Evolutionary conservation across 1,140 invertebrate genomes (phyloP).

Genomic region (Leguminivora glycinivorella): DNA sequence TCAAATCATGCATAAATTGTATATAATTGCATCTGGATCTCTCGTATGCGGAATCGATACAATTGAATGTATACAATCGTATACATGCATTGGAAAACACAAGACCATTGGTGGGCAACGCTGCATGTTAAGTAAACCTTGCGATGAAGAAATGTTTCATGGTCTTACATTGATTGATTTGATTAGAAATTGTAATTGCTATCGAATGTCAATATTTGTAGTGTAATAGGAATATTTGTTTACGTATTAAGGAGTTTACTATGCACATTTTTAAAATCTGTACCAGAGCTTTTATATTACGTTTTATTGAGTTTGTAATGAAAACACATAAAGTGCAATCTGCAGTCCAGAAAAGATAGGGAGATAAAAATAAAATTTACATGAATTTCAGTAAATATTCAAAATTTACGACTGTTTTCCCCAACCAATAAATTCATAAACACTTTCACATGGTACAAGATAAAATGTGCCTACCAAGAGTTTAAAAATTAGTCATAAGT

Average conservation of each 20-base stretch:
- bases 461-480: too few relatives aligned
- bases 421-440: too few relatives aligned
- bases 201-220: constrained; percentile 15
- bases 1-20: constrained; percentile 25
- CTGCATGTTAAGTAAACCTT: not conserved
- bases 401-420: too few relatives aligned
- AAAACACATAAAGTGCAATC: too few relatives aligned
- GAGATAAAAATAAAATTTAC: too few relatives aligned
- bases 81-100: constrained; percentile 2
- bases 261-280: not conserved
- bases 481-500: not conserved
- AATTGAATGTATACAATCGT: not conserved
- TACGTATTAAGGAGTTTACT: not conserved
- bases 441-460: too few relatives aligned
- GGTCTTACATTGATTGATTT: constrained; percentile 19
- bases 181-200: constrained; percentile 23
- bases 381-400: too few relatives aligned
- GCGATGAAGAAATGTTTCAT: not conserved
- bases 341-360: too few relatives aligned
- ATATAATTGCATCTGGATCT: constrained; percentile 27
- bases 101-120: not conserved
- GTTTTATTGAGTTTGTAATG: too few relatives aligned
- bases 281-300: not conserved
- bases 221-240: not conserved
- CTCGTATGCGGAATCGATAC: constrained; percentile 4